Evolutionary conservation across 2,797 vertebrate genomes (phyloP).

Genomic region (Microctenopoma steveboyesi): DNA sequence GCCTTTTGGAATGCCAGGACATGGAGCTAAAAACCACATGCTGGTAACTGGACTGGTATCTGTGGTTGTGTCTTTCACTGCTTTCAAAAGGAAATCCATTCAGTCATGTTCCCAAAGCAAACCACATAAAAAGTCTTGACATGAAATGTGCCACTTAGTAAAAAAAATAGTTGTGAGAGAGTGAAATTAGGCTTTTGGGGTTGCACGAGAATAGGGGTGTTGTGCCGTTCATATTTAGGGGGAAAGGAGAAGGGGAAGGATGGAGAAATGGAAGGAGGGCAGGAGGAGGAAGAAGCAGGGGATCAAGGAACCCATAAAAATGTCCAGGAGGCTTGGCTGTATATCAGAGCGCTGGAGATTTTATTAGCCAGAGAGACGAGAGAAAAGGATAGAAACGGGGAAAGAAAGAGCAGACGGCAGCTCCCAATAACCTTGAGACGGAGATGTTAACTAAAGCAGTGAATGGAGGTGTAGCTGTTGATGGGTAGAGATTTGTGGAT

Average conservation of each 20-base stretch:
- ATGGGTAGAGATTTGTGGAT: conserved; percentile 31
- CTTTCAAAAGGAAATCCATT: conserved; percentile 62
- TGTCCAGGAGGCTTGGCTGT: conserved; percentile 75
- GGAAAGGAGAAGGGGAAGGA: conserved; percentile 11
- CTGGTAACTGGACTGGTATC: conserved; percentile 51
- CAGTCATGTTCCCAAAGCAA: conserved; percentile 62
- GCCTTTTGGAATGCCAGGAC: conserved; percentile 43
- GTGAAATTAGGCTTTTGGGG: conserved; percentile 42
- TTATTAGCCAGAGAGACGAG: conserved; percentile 70
- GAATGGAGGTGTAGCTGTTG: conserved; percentile 42
- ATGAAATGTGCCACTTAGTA: conserved; percentile 51
- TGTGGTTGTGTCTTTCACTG: conserved; percentile 31
- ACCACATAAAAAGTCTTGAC: conserved; percentile 63
- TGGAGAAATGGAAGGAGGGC: conserved; percentile 44
- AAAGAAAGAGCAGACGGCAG: conserved; percentile 48
- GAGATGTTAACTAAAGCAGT: conserved; percentile 34
- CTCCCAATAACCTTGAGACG: conserved; percentile 55
- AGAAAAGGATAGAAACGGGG: conserved; percentile 48
- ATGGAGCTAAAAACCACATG: conserved; percentile 66
- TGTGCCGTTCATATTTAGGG: conserved; percentile 37
- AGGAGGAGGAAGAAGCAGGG: conserved; percentile 54
- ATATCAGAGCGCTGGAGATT: conserved; percentile 71
- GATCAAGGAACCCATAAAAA: conserved; percentile 74
- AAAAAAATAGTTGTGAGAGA: conserved; percentile 18
- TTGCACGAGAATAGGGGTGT: conserved; percentile 54